Conservation (phyloP, 2,888 invertebrate genomes). For the Thera obeliscata region DNA sequence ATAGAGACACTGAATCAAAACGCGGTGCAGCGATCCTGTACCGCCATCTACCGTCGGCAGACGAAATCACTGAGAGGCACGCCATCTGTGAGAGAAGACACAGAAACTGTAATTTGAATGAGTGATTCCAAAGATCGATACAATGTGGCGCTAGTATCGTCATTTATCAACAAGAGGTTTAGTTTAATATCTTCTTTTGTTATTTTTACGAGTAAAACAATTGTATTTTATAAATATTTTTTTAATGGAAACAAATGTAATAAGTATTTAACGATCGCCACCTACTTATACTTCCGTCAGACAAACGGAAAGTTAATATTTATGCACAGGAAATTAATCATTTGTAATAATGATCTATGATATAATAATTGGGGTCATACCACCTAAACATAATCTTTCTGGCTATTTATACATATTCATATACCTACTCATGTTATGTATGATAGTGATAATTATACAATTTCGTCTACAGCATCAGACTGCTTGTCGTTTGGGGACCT, state of each 20-base stretch:
- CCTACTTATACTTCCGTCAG: conserved; percentile 20
- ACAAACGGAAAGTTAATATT: conserved; percentile 19
- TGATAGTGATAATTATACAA: conserved; percentile 50
- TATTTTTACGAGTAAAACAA: conserved; percentile 1
- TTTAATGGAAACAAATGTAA: neutral
- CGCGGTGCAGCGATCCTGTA: conserved; percentile 78
- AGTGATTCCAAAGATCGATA: conserved; percentile 45
- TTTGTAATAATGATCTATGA: conserved; percentile 28
- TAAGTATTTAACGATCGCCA: neutral
- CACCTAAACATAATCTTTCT: neutral
- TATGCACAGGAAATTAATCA: conserved; percentile 39
- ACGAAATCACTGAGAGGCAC: conserved; percentile 85
- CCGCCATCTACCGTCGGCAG: conserved; percentile 85
- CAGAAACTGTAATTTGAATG: conserved; percentile 75
- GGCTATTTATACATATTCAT: neutral
- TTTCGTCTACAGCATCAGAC: conserved; percentile 57
- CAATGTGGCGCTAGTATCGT: conserved; percentile 18
- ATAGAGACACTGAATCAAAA: conserved; percentile 57
- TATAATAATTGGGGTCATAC: conserved; percentile 30
- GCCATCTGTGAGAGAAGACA: conserved; percentile 86
- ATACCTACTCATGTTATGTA: conserved; percentile 17
- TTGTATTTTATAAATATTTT: neutral
- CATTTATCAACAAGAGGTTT: too few relatives aligned
- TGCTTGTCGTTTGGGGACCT: conserved; percentile 50
- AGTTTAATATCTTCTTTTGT: neutral